These are phyloP conservation scores for Valencia hispanica DNA, from an alignment of 2,797 vertebrate species.

Conservation along the genomic window DNA sequence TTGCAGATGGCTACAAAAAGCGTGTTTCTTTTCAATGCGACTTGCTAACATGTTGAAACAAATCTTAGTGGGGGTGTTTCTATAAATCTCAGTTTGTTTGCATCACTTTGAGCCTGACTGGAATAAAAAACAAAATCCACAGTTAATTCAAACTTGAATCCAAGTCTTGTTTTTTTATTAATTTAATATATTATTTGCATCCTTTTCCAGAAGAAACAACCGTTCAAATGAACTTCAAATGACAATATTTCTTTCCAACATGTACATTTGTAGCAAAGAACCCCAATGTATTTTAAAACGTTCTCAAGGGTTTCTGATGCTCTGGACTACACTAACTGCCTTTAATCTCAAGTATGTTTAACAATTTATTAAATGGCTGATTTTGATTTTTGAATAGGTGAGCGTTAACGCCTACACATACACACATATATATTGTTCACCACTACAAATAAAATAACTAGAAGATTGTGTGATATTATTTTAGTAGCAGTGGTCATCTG, in stretches of 20 bases:
- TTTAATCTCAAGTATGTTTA: neutral
- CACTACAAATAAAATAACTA: neutral
- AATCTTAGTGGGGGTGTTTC: neutral
- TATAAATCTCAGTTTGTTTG: neutral
- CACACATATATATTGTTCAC: no score
- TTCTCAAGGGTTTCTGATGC: neutral
- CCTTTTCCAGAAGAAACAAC: no score
- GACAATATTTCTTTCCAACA: no score
- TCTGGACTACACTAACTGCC: neutral
- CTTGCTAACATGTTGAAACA: no score
- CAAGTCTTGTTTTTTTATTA: no score
- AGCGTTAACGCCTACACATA: neutral
- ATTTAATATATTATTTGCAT: neutral
- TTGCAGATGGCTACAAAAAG: neutral
- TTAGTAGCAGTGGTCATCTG: neutral
- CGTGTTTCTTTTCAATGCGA: neutral
- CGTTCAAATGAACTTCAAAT: no score
- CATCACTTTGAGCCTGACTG: neutral
- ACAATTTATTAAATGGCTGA: neutral
- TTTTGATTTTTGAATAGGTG: neutral
- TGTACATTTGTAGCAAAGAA: neutral
- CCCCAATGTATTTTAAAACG: neutral
- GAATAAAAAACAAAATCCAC: neutral
- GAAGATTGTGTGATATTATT: neutral
- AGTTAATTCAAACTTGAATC: neutral